These are phyloP conservation scores for Sicus ferrugineus DNA, from an alignment of 2,888 invertebrate species.

Conservation along the genomic window DNA sequence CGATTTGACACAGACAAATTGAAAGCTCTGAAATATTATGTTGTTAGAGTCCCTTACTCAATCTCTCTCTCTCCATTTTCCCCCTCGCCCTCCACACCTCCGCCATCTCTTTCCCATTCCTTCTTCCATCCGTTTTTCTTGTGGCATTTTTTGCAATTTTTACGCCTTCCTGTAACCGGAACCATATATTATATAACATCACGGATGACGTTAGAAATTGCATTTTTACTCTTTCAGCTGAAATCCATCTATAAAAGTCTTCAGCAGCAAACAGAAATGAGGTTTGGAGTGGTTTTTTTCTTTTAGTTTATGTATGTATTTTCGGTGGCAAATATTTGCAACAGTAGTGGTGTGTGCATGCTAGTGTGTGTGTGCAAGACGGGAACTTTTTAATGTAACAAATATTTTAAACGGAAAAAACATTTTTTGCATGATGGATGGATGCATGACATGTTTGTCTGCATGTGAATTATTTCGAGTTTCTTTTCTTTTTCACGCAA, in stretches of 20 bases:
- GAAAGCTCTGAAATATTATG: conserved; percentile 33
- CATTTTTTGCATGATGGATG: conserved; percentile 20
- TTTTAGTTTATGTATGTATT: background rate
- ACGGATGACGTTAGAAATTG: conserved; percentile 24
- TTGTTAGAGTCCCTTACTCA: conserved; percentile 25
- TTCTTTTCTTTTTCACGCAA: background rate
- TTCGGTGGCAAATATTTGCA: background rate
- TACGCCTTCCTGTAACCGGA: background rate
- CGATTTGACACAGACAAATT: conserved; percentile 40
- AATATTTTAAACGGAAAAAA: conserved; percentile 20
- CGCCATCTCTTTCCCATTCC: background rate
- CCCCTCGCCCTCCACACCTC: background rate
- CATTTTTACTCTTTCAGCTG: conserved; percentile 16
- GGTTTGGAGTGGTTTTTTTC: background rate
- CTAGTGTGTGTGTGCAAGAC: conserved; percentile 14
- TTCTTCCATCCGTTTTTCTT: background rate
- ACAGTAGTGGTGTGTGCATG: background rate
- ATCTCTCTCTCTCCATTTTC: background rate
- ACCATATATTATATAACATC: conserved; percentile 8
- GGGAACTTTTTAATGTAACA: conserved; percentile 20
- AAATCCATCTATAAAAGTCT: conserved; percentile 26
- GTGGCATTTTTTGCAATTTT: background rate
- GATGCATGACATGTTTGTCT: background rate
- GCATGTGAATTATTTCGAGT: too few relatives aligned
- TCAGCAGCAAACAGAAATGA: conserved; percentile 1